Percentiles rank a stretch among this genome's conserved stretches.
phyloP scores from a whole-genome alignment of 2,797 vertebrate genomes.

The Lemur catta region DNA sequence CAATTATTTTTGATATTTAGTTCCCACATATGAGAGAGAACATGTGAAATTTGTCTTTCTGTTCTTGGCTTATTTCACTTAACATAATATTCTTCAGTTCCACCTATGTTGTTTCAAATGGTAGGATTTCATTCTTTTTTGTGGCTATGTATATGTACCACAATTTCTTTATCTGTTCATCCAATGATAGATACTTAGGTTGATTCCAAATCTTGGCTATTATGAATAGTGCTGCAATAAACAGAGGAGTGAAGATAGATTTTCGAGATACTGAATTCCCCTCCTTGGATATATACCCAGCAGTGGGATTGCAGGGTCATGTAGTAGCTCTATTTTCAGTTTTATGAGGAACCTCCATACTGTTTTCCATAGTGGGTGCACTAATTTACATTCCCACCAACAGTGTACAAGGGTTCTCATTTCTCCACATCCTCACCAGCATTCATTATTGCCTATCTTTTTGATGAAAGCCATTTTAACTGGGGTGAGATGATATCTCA shows the following conservation, averaged over 20 bases:
- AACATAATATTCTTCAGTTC: not conserved
- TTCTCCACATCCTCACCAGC: not conserved
- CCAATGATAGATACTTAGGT: not conserved
- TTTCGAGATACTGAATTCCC: not conserved
- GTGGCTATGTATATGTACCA: not conserved
- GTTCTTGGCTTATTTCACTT: not conserved
- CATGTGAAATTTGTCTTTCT: not conserved
- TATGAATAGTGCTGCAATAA: not conserved
- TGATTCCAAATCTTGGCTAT: not conserved
- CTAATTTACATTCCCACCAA: not conserved
- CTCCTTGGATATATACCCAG: not conserved
- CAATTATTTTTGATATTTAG: not conserved
- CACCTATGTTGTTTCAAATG: not conserved
- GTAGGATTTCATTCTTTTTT: not conserved
- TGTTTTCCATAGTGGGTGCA: not conserved
- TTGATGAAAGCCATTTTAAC: not conserved
- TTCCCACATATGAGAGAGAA: not conserved
- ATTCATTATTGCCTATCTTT: not conserved
- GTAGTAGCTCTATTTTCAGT: not conserved
- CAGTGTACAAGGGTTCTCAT: not conserved
- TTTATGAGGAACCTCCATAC: not conserved
- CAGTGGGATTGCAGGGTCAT: not conserved
- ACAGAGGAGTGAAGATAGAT: not conserved
- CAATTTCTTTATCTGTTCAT: not conserved
- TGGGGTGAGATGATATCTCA: not conserved